Base-by-base conservation (phyloP, 2,113 vertebrate species). In the Poeciliopsis retropinna region DNA sequence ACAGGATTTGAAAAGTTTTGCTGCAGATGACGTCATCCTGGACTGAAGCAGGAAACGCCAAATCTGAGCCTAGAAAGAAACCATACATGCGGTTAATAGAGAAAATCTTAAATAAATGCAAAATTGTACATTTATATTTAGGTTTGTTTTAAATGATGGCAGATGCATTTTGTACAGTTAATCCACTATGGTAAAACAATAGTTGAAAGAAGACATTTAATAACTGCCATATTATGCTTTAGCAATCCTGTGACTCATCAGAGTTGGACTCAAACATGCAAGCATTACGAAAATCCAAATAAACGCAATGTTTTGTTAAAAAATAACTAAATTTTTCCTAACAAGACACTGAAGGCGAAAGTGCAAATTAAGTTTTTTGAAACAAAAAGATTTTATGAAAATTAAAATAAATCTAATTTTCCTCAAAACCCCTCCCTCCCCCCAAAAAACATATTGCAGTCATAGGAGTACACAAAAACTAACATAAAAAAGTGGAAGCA, bases 1-100 rank as follows among this genome's bases (percentile, higher is more conserved):
- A 99, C 54, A 99, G 95, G 90, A 99, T 99, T 88, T 98, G 97
- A 94, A 99, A 99, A 19, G 97, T 98, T 96, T 99, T 99, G 93
- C 98, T 99, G 91, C 95, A 96, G 93, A 97, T 94, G 81, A 95
- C 72, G 71, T 96, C 97, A 84, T 98, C 97, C 86, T 97, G 96
- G 84, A 98, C 92, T 64, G 95, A 95, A 76, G 98, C 96, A 83
- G 98, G 98, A 89, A 99, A 98, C 14, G 96, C 97, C 94, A 98
- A 95, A 85, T 97, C 95, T 76, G 95, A 89, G 88, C 96, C 97
- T 98, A 64, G 65, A 88, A 14, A 34, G 85, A 78, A 79, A 78
- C 3, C 27, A 60, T 57, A 57, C 25, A 57, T 41, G 39, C 25
- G 25, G 51, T 6, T 10, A 57, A 57, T 9, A 6, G 17, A 10